These are phyloP conservation scores for Orchesellides sinensis DNA, from an alignment of 2,888 invertebrate species.

Conservation along the genomic window DNA sequence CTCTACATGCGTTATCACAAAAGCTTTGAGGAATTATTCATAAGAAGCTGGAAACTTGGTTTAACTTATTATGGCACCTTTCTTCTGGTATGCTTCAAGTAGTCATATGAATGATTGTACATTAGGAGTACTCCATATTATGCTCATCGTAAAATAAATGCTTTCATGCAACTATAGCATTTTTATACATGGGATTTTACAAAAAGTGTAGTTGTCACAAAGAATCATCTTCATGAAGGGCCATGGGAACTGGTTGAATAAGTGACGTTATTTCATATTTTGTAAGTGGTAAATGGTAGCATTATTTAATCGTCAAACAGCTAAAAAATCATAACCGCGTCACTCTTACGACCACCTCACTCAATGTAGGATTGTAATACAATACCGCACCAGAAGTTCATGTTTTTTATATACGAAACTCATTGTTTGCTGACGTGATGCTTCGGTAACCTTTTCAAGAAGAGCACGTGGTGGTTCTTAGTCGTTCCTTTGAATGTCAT, in stretches of 20 bases:
- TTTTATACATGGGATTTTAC: no score
- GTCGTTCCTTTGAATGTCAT: neutral
- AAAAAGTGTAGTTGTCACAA: no score
- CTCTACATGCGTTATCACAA: neutral
- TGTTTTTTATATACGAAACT: neutral
- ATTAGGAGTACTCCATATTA: no score
- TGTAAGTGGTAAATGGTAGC: neutral
- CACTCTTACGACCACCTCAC: neutral
- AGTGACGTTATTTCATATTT: neutral
- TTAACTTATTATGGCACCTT: neutral
- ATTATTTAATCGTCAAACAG: neutral
- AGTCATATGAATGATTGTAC: no score
- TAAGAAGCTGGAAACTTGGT: neutral
- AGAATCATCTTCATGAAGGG: neutral
- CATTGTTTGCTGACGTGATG: conserved; percentile 17
- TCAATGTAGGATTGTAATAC: neutral
- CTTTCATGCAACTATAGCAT: no score
- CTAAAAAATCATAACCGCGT: neutral
- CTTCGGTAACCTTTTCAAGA: conserved; percentile 1
- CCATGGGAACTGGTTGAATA: neutral
- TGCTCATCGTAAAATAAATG: no score
- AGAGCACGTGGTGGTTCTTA: conserved; percentile 6
- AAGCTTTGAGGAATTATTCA: neutral
- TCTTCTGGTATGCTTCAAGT: no score
- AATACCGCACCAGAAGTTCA: neutral